Conservation (phyloP, 1,140 invertebrate species). For the Acromyrmex charruanus region DNA sequence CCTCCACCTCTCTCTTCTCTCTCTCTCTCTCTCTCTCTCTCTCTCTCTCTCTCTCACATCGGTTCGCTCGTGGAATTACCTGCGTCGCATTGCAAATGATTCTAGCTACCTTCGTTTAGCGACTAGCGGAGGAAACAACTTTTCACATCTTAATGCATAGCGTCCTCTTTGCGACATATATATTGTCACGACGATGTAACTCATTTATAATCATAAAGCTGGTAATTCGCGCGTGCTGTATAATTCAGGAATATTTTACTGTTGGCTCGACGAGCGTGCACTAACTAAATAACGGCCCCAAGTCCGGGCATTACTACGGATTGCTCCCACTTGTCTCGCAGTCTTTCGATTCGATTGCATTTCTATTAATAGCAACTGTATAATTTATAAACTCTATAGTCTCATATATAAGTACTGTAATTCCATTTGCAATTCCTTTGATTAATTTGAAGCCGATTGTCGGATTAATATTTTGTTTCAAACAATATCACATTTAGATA, state of each 20-base stretch:
- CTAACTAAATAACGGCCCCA: constrained; percentile 54
- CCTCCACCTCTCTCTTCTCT: neutral
- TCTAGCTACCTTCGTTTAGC: constrained; percentile 53
- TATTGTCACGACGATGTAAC: constrained; percentile 56
- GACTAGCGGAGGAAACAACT: constrained; percentile 58
- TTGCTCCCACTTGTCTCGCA: constrained; percentile 34
- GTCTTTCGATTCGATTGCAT: constrained; percentile 31
- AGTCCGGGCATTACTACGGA: constrained; percentile 30
- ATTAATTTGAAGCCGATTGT: constrained; percentile 17
- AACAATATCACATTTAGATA: neutral
- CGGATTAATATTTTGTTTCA: neutral
- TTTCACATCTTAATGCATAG: constrained; percentile 62
- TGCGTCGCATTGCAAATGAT: constrained; percentile 59
- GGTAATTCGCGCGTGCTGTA: constrained; percentile 61
- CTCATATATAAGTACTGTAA: neutral
- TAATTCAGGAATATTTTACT: constrained; percentile 61
- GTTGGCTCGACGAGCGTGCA: constrained; percentile 50
- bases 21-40: neutral
- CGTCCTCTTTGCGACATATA: constrained; percentile 52
- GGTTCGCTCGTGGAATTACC: constrained; percentile 38
- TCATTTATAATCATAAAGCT: constrained; percentile 63
- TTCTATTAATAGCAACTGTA: constrained; percentile 14
- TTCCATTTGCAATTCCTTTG: constrained; percentile 6
- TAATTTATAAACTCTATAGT: constrained; percentile 22
- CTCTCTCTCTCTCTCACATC: neutral